Evolutionary conservation across 2,888 invertebrate genomes (phyloP), one percentile per base, ranked within the genome.

Genomic region (Lampropteryx suffumata): DNA sequence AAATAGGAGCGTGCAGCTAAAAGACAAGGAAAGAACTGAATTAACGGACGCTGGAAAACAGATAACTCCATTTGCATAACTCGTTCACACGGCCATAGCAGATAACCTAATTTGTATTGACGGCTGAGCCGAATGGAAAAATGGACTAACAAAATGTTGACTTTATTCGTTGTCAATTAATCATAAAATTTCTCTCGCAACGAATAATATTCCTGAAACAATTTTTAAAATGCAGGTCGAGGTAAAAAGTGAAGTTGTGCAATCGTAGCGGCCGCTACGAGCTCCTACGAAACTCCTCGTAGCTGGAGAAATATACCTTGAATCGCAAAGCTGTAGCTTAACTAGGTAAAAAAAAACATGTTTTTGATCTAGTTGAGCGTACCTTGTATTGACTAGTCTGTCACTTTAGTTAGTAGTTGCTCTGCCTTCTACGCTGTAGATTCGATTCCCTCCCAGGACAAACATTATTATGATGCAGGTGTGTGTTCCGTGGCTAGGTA

Each of bases 21-120:
- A 66, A 54, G 64, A 54, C 49, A 66, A 71, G 65, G 80, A 82
- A 85, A 84, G 82, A 84, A 86, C 81, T 76, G 73, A 79, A 84
- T 86, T 85, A 85, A 82, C 71, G 84, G 82, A 80, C 86, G 81
- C 67, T 79, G 81, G 72, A 76, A 84, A 84, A 84, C 86, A 79
- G 83, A 86, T 87, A 85, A 87, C 79, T 81, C 69, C 62, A 87
- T 87, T 85, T 86, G 81, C 84, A 85, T 87, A 87, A 85, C 84
- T 82, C 79, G 81, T 82, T 84, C 84, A 81, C 79, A 71, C 73
- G 71, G 67, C 66, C 82, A 76, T 78, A 71, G 73, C 65, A 70
- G 76, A 68, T 83, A 85, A 85, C 76, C 75, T 80, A 78, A 86
- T 86, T 87, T 77, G 64, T 59, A 61, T 65, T 75, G 80, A 82